phyloP scores from a whole-genome alignment of 2,888 invertebrate genomes.

The Idaea dimidiata region DNA sequence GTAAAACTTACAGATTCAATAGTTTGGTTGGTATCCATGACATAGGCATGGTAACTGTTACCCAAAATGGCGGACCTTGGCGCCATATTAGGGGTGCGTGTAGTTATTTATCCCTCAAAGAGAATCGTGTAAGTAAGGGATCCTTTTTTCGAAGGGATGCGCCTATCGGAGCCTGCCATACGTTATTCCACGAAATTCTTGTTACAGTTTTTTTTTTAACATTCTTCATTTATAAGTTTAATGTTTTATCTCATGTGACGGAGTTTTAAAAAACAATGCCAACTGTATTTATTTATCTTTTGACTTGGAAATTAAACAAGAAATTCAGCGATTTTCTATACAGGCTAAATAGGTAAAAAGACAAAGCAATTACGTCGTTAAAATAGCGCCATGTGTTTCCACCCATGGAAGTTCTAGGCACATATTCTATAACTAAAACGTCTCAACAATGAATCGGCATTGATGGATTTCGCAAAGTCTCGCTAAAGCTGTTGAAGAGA shows the following conservation, averaged over 20 bases:
- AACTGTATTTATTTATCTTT: slow-evolving; percentile 1
- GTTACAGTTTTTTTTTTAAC: slow-evolving; percentile 24
- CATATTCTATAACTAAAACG: no score
- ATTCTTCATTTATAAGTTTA: slow-evolving; percentile 6
- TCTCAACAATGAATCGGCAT: no score
- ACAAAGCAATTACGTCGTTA: no score
- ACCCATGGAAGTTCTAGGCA: no score
- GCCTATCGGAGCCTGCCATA: slow-evolving; percentile 34
- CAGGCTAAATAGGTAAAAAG: no score
- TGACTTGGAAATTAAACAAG: not conserved
- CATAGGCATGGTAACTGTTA: slow-evolving; percentile 29
- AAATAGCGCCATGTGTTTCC: no score
- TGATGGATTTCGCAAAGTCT: no score
- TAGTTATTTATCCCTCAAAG: slow-evolving; percentile 28
- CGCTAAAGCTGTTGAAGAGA: no score
- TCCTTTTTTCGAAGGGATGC: slow-evolving; percentile 32
- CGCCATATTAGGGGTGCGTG: slow-evolving; percentile 30
- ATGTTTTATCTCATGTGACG: slow-evolving; percentile 2
- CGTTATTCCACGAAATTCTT: slow-evolving; percentile 25
- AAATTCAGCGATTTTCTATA: not conserved
- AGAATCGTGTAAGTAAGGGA: slow-evolving; percentile 32
- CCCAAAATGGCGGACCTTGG: slow-evolving; percentile 50
- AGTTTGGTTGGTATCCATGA: slow-evolving; percentile 1
- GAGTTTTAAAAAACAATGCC: not conserved
- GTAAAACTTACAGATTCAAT: not conserved